phyloP scores from a whole-genome alignment of 2,113 vertebrate genomes.

The Chascanopsetta lugubris region DNA sequence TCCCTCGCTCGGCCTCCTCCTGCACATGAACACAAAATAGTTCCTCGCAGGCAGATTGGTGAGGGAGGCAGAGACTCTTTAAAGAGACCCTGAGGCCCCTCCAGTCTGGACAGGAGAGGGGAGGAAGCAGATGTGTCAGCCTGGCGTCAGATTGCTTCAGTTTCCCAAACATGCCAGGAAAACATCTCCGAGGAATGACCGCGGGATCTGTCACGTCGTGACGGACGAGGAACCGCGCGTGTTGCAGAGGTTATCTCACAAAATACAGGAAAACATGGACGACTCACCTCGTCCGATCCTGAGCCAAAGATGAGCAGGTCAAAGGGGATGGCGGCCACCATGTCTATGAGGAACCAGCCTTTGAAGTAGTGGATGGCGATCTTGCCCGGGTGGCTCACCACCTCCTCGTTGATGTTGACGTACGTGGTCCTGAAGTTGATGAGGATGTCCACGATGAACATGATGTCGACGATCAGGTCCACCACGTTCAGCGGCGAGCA shows the following conservation, averaged over 20 bases:
- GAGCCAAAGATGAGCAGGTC: constrained; percentile 99
- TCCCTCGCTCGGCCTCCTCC: constrained; percentile 11
- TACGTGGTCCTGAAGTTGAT: constrained; percentile 99
- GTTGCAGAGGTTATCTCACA: no score
- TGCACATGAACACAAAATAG: constrained; percentile 1
- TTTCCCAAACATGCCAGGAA: constrained; percentile 10
- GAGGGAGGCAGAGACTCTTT: constrained; percentile 47
- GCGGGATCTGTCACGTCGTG: background rate
- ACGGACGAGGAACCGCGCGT: background rate
- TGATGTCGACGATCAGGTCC: constrained; percentile 99
- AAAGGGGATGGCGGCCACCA: constrained; percentile 99
- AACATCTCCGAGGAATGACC: no score
- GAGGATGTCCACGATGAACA: constrained; percentile 99
- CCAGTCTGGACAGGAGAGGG: constrained; percentile 25
- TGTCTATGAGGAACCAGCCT: constrained; percentile 99
- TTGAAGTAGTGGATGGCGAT: constrained; percentile 99
- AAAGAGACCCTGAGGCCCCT: constrained; percentile 12
- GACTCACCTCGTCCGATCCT: constrained; percentile 97
- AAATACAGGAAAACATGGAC: no score
- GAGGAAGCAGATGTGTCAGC: constrained; percentile 14
- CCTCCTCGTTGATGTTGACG: constrained; percentile 97
- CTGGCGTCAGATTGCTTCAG: constrained; percentile 48
- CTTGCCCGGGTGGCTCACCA: constrained; percentile 97
- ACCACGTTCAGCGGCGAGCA: constrained; percentile 97
- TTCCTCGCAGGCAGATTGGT: constrained; percentile 31